A percentile compares a stretch with the other conserved stretches of the same genome.
Evolutionary conservation across 1,140 invertebrate genomes (phyloP).

Genomic region (Harlomillsia oculata): DNA sequence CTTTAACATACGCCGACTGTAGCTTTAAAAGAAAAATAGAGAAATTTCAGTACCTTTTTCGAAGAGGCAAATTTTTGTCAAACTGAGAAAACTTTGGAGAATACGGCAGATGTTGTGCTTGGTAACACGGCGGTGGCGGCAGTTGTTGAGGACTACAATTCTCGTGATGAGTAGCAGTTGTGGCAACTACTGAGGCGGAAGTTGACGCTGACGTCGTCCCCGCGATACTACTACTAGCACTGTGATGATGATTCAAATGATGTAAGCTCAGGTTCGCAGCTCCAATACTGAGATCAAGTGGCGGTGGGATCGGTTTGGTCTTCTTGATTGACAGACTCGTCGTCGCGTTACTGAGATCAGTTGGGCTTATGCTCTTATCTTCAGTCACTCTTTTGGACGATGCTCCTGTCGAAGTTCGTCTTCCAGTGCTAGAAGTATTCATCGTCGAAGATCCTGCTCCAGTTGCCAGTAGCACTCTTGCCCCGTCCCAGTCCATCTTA

Average conservation of each 20-base stretch:
- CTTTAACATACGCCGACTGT: too few relatives aligned
- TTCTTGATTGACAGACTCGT: conserved; percentile 21
- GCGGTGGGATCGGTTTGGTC: conserved; percentile 34
- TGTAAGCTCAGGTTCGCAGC: conserved; percentile 33
- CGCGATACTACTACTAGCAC: neutral
- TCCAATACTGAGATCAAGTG: conserved; percentile 33
- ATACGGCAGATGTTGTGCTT: conserved; percentile 14
- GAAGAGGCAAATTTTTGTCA: conserved; percentile 32
- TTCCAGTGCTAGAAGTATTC: neutral
- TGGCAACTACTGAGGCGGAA: conserved; percentile 8
- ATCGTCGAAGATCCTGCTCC: neutral
- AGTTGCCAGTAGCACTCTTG: conserved; percentile 17
- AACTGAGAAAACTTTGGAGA: conserved; percentile 32
- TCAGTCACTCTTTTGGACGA: neutral
- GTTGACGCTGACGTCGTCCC: conserved; percentile 14
- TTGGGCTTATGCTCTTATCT: conserved; percentile 25
- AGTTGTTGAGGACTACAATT: conserved; percentile 16
- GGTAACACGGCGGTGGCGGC: conserved; percentile 10
- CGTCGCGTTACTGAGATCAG: conserved; percentile 26
- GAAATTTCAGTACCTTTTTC: conserved; percentile 35
- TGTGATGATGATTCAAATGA: conserved; percentile 19
- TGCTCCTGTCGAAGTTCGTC: neutral
- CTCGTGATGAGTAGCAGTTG: neutral
- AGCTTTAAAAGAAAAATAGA: too few relatives aligned
- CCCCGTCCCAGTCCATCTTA: conserved; percentile 29